Evolutionary conservation across 1,140 invertebrate species (phyloP), one percentile per base, ranked within the genome.

Genomic region (Lasioglossum baleicum): DNA sequence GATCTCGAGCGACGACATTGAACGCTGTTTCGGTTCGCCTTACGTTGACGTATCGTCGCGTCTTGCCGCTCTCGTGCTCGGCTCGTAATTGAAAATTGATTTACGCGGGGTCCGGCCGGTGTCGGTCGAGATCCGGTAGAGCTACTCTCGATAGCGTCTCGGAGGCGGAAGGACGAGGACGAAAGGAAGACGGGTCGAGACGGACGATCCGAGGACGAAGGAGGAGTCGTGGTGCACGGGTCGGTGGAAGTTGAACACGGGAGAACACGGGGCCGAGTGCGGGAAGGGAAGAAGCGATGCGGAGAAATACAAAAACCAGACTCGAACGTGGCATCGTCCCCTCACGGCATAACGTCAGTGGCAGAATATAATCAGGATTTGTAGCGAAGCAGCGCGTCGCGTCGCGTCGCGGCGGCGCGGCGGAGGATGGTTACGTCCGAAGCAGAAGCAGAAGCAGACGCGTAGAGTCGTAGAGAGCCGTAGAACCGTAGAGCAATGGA

Each of bases 301-400:
- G 84, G 81, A 84, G 85, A 87, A 89, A 91, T 92, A 92, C 92
- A 93, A 93, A 93, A 93, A 93, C 87, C 92, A 93, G 91, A 92
- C 90, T 92, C 90, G 86, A 87, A 91, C 87, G 88, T 88, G 83
- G 87, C 90, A 88, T 91, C 88, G 88, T 86, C 87, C 90, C 90
- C 90, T 89, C 87, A 87, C 87, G 87, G 88, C 90, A 89, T 88
- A 91, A 93, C 89, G 92, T 93, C 92, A 93, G 88, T 92, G 89
- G 92, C 92, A 93, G 92, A 92, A 88, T 91, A 92, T 93, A 93
- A 93, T 93, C 92, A 93, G 92, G 92, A 93, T 93, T 93, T 93
- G 92, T 93, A 92, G 92, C 92, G 89, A 90, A 86, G 88, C 69
- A 75, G 69, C 71, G 72, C 44, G 66, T 40, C 26, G 51, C 80